Conservation (phyloP, 2,797 vertebrate species). For the Coccyzus lansbergi region DNA sequence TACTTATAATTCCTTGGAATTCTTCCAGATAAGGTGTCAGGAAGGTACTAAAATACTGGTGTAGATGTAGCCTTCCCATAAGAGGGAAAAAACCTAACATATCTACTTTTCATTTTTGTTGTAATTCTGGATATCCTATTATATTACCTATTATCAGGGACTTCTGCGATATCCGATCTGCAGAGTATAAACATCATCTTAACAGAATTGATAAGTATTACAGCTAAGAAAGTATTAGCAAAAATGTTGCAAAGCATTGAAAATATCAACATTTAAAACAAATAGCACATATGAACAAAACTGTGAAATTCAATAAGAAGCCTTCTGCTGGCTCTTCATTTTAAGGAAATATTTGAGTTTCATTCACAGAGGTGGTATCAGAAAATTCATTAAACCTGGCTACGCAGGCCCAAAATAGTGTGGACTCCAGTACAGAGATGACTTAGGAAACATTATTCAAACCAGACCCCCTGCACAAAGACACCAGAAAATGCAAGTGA, state of each 20-base stretch:
- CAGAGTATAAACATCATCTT: background rate
- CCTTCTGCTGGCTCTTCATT: background rate
- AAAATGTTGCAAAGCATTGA: background rate
- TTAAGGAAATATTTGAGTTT: conserved; percentile 6
- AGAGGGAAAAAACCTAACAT: background rate
- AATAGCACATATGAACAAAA: background rate
- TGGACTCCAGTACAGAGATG: background rate
- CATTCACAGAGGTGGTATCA: background rate
- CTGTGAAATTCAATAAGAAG: background rate
- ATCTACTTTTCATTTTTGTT: background rate
- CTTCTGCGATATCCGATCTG: background rate
- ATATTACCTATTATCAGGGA: background rate
- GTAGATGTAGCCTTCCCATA: background rate
- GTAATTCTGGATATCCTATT: background rate
- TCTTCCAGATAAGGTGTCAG: background rate
- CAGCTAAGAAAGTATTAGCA: background rate
- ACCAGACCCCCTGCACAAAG: background rate
- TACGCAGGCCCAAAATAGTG: background rate
- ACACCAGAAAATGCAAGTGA: background rate
- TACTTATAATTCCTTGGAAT: background rate
- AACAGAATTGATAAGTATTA: conserved; percentile 8
- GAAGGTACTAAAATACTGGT: background rate
- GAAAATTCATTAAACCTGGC: background rate
- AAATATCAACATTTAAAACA: conserved; percentile 24
- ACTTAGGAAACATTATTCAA: background rate